Evolutionary conservation across 1,140 invertebrate species (phyloP).

Genomic region (Rhagoletis pomonella): DNA sequence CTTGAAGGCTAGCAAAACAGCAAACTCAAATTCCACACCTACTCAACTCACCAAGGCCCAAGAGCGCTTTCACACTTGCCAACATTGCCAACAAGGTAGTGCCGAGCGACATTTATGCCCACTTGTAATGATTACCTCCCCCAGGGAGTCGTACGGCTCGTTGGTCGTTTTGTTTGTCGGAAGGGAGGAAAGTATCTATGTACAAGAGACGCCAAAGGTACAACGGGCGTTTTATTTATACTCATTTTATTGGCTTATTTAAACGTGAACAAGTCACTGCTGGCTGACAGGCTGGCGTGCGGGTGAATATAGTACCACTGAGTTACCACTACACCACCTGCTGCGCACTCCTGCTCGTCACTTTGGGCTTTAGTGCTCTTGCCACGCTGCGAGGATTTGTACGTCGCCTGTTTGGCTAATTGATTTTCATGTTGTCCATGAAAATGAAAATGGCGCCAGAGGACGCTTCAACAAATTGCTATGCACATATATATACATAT

Average conservation of each 20-base stretch:
- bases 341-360: not conserved
- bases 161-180: too few species aligned
- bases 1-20: not conserved
- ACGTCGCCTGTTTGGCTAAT: conserved; percentile 45
- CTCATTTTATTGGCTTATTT: conserved; percentile 50
- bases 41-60: not conserved
- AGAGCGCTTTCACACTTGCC: not conserved
- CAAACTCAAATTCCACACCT: not conserved
- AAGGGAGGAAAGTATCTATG: too few species aligned
- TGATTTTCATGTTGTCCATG: conserved; percentile 48
- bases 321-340: not conserved
- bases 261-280: not conserved
- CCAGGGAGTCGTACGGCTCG: not conserved
- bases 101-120: not conserved
- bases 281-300: not conserved
- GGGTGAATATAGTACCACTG: not conserved
- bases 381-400: not conserved
- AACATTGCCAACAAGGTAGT: not conserved
- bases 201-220: not conserved
- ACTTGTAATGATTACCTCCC: conserved; percentile 38
- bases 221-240: conserved; percentile 11
- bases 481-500: not conserved
- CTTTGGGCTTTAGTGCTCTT: not conserved
- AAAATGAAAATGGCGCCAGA: conserved; percentile 41
- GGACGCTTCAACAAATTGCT: conserved; percentile 22